These are phyloP conservation scores for Hyposmocoma kahamanoa DNA, from an alignment of 1,140 invertebrate genomes.

Conservation along the genomic window DNA sequence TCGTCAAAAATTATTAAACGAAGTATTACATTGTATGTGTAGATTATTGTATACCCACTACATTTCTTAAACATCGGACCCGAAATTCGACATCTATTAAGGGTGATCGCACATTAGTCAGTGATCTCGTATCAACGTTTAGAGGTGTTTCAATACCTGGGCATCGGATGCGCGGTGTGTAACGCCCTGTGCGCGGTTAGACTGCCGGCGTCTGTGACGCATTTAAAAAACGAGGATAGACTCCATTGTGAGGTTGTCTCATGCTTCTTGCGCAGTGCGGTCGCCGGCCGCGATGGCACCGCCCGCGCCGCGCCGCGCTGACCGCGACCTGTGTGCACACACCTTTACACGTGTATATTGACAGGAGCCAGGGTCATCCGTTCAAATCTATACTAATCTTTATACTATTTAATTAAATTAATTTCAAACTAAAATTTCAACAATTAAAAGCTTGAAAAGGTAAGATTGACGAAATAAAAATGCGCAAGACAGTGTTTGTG, in stretches of 20 bases:
- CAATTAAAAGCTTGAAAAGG: too few species aligned
- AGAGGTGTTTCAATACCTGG: constrained; percentile 40
- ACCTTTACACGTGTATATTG: constrained; percentile 63
- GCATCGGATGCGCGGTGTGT: constrained; percentile 19
- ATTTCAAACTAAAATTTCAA: too few species aligned
- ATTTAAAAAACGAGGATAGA: constrained; percentile 65
- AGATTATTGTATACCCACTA: too few species aligned
- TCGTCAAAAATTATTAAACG: too few species aligned
- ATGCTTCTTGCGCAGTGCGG: constrained; percentile 22
- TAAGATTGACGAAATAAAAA: too few species aligned
- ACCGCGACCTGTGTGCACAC: constrained; percentile 54
- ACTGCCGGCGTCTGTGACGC: constrained; percentile 30
- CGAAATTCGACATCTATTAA: not conserved
- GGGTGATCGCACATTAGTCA: not conserved
- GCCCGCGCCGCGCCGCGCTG: constrained; percentile 48
- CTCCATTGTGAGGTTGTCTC: constrained; percentile 64
- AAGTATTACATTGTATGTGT: too few species aligned
- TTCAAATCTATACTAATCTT: too few species aligned
- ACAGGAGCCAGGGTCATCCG: constrained; percentile 18
- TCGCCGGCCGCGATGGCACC: constrained; percentile 10
- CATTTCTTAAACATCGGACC: too few species aligned
- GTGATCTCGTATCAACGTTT: not conserved
- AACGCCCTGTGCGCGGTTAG: constrained; percentile 23
- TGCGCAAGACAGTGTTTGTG: too few species aligned
- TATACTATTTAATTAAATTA: too few species aligned